A percentile compares a stretch with the other conserved stretches of the same genome.
Conservation (phyloP, 2,113 vertebrate genomes). For the Scortum barcoo region DNA sequence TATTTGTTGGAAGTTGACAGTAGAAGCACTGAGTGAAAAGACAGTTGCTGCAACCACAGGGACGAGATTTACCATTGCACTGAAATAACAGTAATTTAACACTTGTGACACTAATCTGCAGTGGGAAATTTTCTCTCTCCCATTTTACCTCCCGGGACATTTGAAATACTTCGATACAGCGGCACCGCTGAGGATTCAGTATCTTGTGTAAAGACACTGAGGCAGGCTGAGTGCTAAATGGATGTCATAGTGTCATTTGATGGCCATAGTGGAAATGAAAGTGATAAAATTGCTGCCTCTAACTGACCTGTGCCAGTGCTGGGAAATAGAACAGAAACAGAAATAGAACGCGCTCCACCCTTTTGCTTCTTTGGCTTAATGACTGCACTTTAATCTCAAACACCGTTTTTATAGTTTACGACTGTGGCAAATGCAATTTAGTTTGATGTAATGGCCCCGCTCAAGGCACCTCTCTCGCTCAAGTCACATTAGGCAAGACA, state of each 20-base stretch:
- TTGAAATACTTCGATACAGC: background rate
- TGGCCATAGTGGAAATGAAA: background rate
- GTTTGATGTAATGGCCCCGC: background rate
- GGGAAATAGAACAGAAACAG: background rate
- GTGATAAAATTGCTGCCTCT: background rate
- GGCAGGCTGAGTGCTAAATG: background rate
- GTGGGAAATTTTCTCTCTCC: background rate
- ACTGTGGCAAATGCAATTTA: background rate
- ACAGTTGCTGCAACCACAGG: constrained; percentile 14
- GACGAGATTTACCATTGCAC: background rate
- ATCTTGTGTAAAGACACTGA: constrained; percentile 9
- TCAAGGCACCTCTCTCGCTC: background rate
- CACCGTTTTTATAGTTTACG: background rate
- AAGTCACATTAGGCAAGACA: background rate
- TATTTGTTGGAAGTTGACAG: constrained; percentile 33
- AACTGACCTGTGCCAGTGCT: background rate
- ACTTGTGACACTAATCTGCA: constrained; percentile 1
- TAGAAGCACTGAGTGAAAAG: constrained; percentile 5
- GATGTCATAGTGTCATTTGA: background rate
- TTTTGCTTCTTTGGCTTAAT: background rate
- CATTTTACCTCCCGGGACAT: background rate
- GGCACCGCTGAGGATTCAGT: background rate
- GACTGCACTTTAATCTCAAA: background rate
- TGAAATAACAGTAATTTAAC: constrained; percentile 19
- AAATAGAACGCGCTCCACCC: no score